Evolutionary conservation across 1,140 invertebrate genomes (phyloP), one percentile per base, ranked within the genome.

Genomic region (Drosophila virilis): DNA sequence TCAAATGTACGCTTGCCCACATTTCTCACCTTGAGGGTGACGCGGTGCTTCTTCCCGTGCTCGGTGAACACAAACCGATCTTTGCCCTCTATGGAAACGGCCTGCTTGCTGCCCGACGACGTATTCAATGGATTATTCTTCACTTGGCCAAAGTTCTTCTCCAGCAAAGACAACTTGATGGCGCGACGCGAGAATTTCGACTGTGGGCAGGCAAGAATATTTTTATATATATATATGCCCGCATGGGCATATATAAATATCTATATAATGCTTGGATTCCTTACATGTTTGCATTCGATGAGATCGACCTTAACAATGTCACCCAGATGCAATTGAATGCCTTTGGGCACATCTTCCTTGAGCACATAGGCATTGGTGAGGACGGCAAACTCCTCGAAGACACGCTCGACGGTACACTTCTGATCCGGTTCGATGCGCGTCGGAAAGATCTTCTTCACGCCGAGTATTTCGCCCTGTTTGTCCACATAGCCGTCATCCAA

Each of bases 1-100:
- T 78, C 64, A 6, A 92, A 78, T 4, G 22, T 45, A 40, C 75
- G 77, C 46, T 72, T 81, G 6, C 81, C 66, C 59, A 78, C 93
- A 73, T 94, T 95, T 60, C 67, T 73, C 9, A 93, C 70, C 42
- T 57, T 75, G 4, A 93, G 48, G 12, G 66, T 86, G 40, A 92
- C 3, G 6, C 71, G 71, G 50, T 90, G 77, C 15, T 86, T 92
- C 59, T 93, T 90, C 55, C 88, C 86, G 28, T 93, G 72, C 8
- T 89, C 75, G 70, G 74, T 73, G 92, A 91, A 81, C 13, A 92
- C 73, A 86, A 92, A 67, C 52, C 91, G 66, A 78, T 86, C 68
- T 57, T 93, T 38, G 7, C 93, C 90, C 0, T 81, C 92, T 7
- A 95, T 89, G 12, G 79, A 50, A 6, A 95, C 80, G 7, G 88